Evolutionary conservation across 2,113 vertebrate species (phyloP).

Genomic region (Anguilla japonica): DNA sequence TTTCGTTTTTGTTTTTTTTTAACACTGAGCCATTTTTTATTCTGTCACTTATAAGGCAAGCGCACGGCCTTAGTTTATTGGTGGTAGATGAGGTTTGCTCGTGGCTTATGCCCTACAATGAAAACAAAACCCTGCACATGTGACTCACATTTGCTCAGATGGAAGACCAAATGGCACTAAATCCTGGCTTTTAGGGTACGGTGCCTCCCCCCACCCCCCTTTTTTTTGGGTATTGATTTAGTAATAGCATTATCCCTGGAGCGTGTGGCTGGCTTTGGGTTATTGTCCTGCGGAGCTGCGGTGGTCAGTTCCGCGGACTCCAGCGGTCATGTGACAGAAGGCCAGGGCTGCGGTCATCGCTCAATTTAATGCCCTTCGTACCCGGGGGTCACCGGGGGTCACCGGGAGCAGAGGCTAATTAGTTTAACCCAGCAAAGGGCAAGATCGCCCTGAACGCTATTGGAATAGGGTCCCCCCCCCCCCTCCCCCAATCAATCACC

Average conservation of each 20-base stretch:
- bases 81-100: not conserved
- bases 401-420: conserved; percentile 87
- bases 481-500: conserved; percentile 66
- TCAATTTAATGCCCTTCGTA: conserved; percentile 85
- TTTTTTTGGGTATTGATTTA: conserved; percentile 58
- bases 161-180: conserved; percentile 7
- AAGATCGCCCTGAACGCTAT: conserved; percentile 81
- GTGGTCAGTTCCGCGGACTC: conserved; percentile 58
- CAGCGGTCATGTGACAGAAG: conserved; percentile 69
- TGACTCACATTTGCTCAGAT: not conserved
- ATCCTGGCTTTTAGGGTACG: not conserved
- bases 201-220: conserved; percentile 30
- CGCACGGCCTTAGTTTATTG: too few relatives aligned
- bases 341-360: conserved; percentile 80
- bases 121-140: not conserved
- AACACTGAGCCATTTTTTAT: too few relatives aligned
- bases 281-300: conserved; percentile 58
- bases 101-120: not conserved
- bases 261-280: conserved; percentile 62
- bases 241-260: conserved; percentile 66
- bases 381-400: conserved; percentile 79
- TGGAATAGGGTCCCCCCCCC: conserved; percentile 67
- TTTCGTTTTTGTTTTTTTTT: too few relatives aligned
- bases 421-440: conserved; percentile 85
- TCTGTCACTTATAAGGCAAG: too few relatives aligned